Evolutionary conservation across 2,797 vertebrate genomes (phyloP).

Genomic region (Onychomys torridus): DNA sequence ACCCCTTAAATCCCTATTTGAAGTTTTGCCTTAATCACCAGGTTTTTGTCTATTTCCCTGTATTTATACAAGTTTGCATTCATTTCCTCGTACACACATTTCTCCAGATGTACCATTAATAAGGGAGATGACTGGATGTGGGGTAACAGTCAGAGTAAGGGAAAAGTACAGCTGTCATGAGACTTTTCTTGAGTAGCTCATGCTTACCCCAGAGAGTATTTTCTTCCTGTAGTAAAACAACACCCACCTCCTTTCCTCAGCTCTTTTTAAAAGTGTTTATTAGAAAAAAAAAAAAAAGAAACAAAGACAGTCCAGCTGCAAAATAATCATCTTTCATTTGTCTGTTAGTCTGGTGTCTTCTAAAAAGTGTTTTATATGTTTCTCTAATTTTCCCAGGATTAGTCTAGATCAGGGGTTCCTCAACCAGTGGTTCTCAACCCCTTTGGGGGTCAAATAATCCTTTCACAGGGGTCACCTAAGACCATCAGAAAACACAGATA

Average conservation of each 20-base stretch:
- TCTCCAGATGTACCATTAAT: neutral
- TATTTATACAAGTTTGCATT: neutral
- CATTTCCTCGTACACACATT: neutral
- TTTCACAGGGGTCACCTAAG: neutral
- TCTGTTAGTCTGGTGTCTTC: neutral
- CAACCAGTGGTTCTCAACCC: neutral
- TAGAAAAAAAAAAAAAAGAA: neutral
- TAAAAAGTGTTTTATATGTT: neutral
- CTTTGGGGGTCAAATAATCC: neutral
- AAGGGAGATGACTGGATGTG: neutral
- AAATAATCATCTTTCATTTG: neutral
- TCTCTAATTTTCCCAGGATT: neutral
- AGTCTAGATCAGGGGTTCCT: neutral
- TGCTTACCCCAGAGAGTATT: neutral
- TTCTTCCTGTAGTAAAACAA: neutral
- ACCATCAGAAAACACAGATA: neutral
- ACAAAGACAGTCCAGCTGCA: neutral
- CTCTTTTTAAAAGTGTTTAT: neutral
- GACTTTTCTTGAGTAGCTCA: neutral
- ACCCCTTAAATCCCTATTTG: neutral
- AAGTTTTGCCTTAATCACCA: neutral
- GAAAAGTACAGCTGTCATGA: neutral
- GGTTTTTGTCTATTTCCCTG: neutral
- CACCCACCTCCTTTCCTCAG: neutral
- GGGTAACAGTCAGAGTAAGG: neutral